phyloP scores from a whole-genome alignment of 2,113 vertebrate species.

The Passer domesticus region DNA sequence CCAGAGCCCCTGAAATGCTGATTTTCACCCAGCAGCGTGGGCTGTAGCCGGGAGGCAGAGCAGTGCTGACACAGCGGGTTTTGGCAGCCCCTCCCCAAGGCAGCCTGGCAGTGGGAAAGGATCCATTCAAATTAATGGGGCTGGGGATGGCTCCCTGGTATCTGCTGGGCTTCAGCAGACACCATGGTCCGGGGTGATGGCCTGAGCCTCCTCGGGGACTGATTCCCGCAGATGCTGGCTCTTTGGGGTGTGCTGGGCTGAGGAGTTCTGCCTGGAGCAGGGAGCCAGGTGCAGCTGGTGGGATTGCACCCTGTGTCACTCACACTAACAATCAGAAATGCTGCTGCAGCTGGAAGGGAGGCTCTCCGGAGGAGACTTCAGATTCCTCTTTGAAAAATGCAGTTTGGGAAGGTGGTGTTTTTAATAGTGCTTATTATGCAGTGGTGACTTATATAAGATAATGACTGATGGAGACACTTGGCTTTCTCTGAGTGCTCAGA shows the following conservation, averaged over 20 bases:
- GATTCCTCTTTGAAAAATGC: background rate
- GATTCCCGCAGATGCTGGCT: background rate
- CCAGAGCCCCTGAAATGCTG: background rate
- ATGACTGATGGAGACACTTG: background rate
- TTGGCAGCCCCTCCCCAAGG: background rate
- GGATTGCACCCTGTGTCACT: background rate
- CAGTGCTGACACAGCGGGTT: background rate
- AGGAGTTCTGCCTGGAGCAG: background rate
- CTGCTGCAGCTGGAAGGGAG: background rate
- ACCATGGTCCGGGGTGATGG: background rate
- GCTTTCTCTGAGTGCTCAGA: background rate
- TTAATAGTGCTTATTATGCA: background rate
- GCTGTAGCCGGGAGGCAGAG: accelerated
- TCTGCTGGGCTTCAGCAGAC: background rate
- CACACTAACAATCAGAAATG: background rate
- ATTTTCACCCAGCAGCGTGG: background rate
- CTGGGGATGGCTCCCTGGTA: background rate
- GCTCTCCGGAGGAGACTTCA: background rate
- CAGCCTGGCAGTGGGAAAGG: background rate
- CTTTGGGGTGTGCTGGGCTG: background rate
- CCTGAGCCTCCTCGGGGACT: background rate
- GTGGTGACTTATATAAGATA: background rate
- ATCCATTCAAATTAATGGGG: background rate
- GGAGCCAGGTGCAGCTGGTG: background rate
- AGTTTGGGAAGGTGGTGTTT: background rate